These are phyloP conservation scores for Chondrosia reniformis DNA, from an alignment of 37 sponge, comb jelly and placozoan genomes.

Conservation along the genomic window DNA sequence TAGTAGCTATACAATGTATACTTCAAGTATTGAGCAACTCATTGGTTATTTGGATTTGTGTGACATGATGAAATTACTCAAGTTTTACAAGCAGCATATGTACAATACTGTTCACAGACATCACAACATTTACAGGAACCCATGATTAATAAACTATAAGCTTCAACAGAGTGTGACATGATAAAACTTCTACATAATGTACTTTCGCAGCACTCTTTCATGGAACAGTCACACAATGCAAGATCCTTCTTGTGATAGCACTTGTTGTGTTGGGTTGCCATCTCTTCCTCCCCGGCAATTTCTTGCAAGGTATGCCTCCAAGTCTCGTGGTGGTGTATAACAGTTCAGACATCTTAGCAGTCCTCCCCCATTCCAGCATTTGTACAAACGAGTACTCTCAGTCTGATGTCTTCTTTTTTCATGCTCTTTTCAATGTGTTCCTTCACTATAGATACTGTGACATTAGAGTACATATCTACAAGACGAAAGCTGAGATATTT, in stretches of 20 bases:
- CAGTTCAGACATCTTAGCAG: slow-evolving; percentile 7
- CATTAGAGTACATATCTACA: slow-evolving; percentile 31
- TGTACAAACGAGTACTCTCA: slow-evolving; percentile 18
- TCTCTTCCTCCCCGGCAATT: slow-evolving; percentile 22
- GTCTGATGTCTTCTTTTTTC: slow-evolving; percentile 17
- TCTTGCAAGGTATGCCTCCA: slow-evolving; percentile 13
- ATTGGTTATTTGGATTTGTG: background rate
- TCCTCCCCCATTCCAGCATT: slow-evolving; percentile 27
- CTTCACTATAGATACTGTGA: slow-evolving; percentile 16
- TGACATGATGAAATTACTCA: background rate
- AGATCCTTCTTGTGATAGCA: background rate
- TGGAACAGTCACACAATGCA: background rate
- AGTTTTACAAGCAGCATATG: slow-evolving; percentile 10
- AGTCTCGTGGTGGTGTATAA: slow-evolving; percentile 27
- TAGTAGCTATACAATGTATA: too few relatives aligned
- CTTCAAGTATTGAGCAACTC: too few relatives aligned
- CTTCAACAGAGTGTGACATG: slow-evolving; percentile 9
- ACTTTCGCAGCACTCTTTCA: slow-evolving; percentile 7
- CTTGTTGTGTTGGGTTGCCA: slow-evolving; percentile 1
- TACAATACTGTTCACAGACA: slow-evolving; percentile 23
- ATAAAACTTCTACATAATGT: slow-evolving; percentile 3
- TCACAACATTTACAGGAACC: slow-evolving; percentile 20
- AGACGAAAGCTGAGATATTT: slow-evolving; percentile 22
- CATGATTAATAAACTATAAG: background rate
- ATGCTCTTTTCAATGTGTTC: slow-evolving; percentile 20